Conservation (phyloP, 2,797 vertebrate genomes). For the Dallia pectoralis region DNA sequence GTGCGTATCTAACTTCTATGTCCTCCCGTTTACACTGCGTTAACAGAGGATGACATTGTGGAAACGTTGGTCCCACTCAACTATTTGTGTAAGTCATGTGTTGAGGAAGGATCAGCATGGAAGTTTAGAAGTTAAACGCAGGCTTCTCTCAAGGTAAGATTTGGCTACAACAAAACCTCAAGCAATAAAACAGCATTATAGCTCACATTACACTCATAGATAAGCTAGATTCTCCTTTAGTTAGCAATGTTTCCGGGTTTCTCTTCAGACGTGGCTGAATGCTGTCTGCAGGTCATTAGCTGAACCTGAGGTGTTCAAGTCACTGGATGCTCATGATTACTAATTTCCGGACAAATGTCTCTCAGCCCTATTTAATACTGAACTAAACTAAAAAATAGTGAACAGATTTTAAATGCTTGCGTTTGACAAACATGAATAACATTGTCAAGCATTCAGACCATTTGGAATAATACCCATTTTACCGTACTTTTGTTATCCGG, state of each 20-base stretch:
- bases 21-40: background rate
- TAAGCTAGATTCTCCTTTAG: conserved; percentile 64
- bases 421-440: background rate
- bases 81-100: background rate
- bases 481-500: no score
- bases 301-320: conserved; percentile 63
- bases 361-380: conserved; percentile 6
- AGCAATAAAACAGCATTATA: conserved; percentile 69
- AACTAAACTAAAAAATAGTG: background rate
- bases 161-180: background rate
- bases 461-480: no score
- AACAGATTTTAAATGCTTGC: background rate
- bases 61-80: background rate
- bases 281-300: conserved; percentile 58
- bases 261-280: conserved; percentile 37
- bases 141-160: background rate
- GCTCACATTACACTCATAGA: conserved; percentile 36
- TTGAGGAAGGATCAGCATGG: background rate
- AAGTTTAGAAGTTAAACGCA: background rate
- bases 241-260: conserved; percentile 46
- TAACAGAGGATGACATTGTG: background rate
- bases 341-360: conserved; percentile 29
- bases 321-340: background rate
- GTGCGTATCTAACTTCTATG: background rate
- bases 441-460: no score